Evolutionary conservation across 1,140 invertebrate species (phyloP).

Genomic region (Drosophila ironensis): DNA sequence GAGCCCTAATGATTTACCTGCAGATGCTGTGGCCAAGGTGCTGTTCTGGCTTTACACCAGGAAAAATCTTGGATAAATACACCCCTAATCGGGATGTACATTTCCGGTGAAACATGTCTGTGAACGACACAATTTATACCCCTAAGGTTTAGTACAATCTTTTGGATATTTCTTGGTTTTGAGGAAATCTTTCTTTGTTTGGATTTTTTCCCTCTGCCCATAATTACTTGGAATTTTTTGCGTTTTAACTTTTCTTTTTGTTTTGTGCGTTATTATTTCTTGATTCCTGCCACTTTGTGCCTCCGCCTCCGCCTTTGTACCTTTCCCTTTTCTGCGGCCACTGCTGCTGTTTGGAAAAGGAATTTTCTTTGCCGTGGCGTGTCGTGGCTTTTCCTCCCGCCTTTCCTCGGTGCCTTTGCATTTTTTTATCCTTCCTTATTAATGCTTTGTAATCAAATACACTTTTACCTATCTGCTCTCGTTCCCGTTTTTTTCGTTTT

Average conservation of each 20-base stretch:
- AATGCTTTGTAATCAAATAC: slow-evolving; percentile 72
- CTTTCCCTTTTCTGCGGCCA: slow-evolving; percentile 13
- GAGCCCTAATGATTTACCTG: slow-evolving; percentile 66
- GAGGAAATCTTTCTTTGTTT: not conserved
- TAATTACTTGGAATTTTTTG: not conserved
- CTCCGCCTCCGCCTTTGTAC: slow-evolving; percentile 15
- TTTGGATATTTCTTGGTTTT: slow-evolving; percentile 6
- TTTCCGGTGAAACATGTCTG: too few species aligned
- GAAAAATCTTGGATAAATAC: not conserved
- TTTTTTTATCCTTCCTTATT: slow-evolving; percentile 44
- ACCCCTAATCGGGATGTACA: too few species aligned
- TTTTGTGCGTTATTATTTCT: slow-evolving; percentile 50
- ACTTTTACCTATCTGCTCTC: slow-evolving; percentile 15
- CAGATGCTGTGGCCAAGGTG: slow-evolving; percentile 18
- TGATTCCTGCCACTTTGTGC: slow-evolving; percentile 43
- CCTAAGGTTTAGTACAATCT: too few species aligned
- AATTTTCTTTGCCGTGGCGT: slow-evolving; percentile 17
- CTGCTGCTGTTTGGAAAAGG: slow-evolving; percentile 21
- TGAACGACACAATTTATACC: too few species aligned
- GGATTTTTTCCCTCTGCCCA: not conserved
- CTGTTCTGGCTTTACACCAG: slow-evolving; percentile 14
- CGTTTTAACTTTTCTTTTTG: slow-evolving; percentile 25
- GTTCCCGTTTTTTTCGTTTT: slow-evolving; percentile 21
- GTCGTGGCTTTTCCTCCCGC: not conserved
- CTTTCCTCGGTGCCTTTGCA: slow-evolving; percentile 1